A percentile compares a stretch with the other conserved stretches of the same genome.
Evolutionary conservation across 2,888 invertebrate genomes (phyloP).

Genomic region (Cataglyphis rosenhaueri): DNA sequence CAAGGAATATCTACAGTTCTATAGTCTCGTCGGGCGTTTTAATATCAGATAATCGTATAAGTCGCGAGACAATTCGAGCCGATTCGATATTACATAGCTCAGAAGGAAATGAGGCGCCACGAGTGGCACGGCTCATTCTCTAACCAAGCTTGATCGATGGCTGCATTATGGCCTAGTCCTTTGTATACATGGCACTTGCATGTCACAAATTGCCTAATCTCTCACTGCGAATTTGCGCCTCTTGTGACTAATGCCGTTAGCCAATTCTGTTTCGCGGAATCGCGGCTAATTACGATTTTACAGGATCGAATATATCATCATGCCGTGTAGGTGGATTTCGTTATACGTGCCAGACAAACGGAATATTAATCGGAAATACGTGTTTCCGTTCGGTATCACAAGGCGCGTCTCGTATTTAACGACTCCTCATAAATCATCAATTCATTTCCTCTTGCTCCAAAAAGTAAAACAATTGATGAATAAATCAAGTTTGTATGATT

Average conservation of each 20-base stretch:
- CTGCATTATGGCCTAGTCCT: slow-evolving; percentile 56
- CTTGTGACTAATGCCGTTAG: slow-evolving; percentile 42
- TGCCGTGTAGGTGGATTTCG: slow-evolving; percentile 30
- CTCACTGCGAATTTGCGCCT: slow-evolving; percentile 49
- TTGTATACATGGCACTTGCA: slow-evolving; percentile 57
- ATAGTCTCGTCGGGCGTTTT: neutral
- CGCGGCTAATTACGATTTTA: slow-evolving; percentile 51
- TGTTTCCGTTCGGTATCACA: slow-evolving; percentile 11
- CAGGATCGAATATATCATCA: slow-evolving; percentile 32
- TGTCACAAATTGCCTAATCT: slow-evolving; percentile 70
- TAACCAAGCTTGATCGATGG: slow-evolving; percentile 71
- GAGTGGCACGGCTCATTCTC: slow-evolving; percentile 56
- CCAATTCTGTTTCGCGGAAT: slow-evolving; percentile 50
- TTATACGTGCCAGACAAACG: slow-evolving; percentile 34
- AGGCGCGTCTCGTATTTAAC: slow-evolving; percentile 25
- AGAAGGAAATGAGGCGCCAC: slow-evolving; percentile 71
- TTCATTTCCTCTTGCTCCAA: neutral
- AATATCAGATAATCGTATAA: neutral
- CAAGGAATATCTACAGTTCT: neutral
- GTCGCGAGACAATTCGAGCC: neutral
- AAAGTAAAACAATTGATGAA: slow-evolving; percentile 4
- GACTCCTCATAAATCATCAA: slow-evolving; percentile 26
- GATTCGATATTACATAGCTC: slow-evolving; percentile 42
- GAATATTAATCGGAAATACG: slow-evolving; percentile 50
- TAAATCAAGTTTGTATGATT: neutral